These are phyloP conservation scores for Indicator maculatus DNA, from an alignment of 2,113 vertebrate genomes.

Conservation along the genomic window DNA sequence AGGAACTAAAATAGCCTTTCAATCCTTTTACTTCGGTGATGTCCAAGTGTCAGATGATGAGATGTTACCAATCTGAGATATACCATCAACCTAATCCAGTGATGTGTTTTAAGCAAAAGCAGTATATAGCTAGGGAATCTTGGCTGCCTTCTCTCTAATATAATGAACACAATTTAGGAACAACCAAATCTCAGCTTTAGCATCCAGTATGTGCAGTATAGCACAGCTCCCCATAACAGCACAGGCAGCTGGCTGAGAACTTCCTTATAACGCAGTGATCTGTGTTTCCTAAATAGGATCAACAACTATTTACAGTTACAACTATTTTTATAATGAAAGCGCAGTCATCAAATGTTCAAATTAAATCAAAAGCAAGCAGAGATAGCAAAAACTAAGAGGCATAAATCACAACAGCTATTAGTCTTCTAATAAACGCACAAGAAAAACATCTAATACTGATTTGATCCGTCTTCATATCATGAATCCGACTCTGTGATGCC, in stretches of 20 bases:
- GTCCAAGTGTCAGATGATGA: neutral
- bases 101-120: neutral
- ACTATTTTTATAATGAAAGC: neutral
- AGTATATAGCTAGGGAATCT: neutral
- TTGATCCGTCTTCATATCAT: neutral
- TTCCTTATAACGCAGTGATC: neutral
- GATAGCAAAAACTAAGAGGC: neutral
- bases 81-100: neutral
- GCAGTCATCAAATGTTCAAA: accelerated
- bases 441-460: neutral
- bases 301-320: neutral
- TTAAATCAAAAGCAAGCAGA: neutral
- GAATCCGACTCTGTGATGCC: neutral
- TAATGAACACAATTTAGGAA: neutral
- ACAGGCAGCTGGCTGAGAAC: neutral
- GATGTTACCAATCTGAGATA: neutral
- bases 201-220: accelerated
- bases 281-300: neutral
- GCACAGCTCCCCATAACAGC: neutral
- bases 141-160: neutral
- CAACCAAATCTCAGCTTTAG: neutral
- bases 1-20: neutral
- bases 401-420: neutral
- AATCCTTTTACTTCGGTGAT: neutral
- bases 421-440: neutral